Percentiles rank a stretch among this genome's conserved stretches.
These are phyloP conservation scores for Anguilla obscura DNA, from an alignment of 2,797 vertebrate species.

Conservation along the genomic window DNA sequence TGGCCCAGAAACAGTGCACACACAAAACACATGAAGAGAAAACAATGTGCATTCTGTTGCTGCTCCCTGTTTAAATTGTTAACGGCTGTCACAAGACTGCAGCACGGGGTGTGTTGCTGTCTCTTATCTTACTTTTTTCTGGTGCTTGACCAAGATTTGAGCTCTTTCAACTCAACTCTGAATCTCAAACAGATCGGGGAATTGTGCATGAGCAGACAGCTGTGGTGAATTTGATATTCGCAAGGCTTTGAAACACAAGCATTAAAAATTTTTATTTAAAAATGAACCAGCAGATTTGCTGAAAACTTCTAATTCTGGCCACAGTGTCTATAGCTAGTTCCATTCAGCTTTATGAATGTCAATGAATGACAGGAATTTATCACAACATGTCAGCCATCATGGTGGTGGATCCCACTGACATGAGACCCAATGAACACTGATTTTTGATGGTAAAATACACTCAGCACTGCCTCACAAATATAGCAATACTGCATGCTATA, in stretches of 20 bases:
- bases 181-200: neutral
- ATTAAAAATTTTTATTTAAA: neutral
- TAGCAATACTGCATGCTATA: neutral
- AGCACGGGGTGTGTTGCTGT: neutral
- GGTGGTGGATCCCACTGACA: neutral
- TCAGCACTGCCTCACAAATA: neutral
- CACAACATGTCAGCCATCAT: neutral
- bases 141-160: neutral
- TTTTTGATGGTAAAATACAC: neutral
- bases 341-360: neutral
- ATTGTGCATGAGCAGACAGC: neutral
- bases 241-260: neutral
- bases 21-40: neutral
- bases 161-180: neutral
- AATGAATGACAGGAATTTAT: neutral
- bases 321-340: neutral
- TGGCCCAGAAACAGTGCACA: neutral
- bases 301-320: neutral
- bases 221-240: neutral
- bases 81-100: slow-evolving; percentile 7
- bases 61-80: neutral
- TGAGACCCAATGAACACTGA: neutral
- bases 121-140: neutral
- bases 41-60: slow-evolving; percentile 2
- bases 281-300: neutral